Percentiles rank a stretch among this genome's conserved stretches.
Conservation (phyloP, 2,113 vertebrate genomes). For the Bos javanicus region DNA sequence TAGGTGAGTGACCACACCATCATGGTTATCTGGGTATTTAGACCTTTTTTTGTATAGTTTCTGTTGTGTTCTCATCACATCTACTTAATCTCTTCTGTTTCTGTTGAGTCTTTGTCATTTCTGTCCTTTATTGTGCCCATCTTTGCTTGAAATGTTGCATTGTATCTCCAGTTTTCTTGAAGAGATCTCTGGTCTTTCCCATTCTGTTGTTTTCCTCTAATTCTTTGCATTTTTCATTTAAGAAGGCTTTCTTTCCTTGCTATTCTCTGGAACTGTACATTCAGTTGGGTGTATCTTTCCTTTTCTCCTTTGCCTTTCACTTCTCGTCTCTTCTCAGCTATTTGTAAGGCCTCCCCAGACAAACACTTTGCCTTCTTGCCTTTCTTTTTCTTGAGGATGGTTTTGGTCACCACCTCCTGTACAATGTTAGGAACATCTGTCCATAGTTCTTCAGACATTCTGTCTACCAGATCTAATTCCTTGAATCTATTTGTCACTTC, state of each 20-base stretch:
- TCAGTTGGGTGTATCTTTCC: not conserved
- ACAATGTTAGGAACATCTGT: not conserved
- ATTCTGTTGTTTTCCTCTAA: not conserved
- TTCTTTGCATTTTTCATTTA: not conserved
- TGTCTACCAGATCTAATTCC: not conserved
- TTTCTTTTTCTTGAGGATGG: not conserved
- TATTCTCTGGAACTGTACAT: not conserved
- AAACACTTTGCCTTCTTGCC: not conserved
- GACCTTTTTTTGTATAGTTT: not conserved
- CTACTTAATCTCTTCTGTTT: not conserved
- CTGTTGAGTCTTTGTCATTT: not conserved
- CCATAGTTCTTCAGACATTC: not conserved
- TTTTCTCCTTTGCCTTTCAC: not conserved
- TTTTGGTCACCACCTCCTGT: not conserved
- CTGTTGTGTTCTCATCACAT: not conserved
- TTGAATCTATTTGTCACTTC: not conserved
- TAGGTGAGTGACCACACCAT: not conserved
- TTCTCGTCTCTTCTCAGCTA: not conserved
- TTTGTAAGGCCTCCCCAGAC: not conserved
- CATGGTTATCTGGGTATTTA: not conserved
- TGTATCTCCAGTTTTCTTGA: not conserved
- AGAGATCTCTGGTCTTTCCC: not conserved
- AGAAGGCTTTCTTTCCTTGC: not conserved
- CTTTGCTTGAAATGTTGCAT: not conserved
- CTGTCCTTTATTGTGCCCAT: not conserved